Base-by-base conservation (phyloP, 2,797 vertebrate species). In the Platalea minor region DNA sequence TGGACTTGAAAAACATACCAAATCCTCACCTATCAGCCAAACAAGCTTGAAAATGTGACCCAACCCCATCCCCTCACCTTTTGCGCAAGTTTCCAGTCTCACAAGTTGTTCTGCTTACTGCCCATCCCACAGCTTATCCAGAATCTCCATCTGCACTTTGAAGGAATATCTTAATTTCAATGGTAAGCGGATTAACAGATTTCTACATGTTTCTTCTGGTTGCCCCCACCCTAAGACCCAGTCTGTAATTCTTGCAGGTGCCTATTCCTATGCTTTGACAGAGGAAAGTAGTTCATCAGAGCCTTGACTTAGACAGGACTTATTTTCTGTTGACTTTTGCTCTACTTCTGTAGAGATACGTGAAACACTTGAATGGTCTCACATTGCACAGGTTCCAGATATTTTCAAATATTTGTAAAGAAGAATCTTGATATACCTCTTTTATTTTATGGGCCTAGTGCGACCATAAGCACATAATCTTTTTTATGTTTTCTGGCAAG, bases 291-390 rank as follows among this genome's bases (percentile, higher is more conserved):
- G 59, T 59, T 91, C 81, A 64, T 69, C 64, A 75, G 37, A 80
- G 33, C 53, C 60, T 85, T 89, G 63, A 76, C 11, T 77, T 59
- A 81, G 48, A 50, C 24, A 25, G 41, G 19, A 25, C n/a, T 67
- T 79, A 81, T 95, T 92, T 95, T 65, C 61, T 84, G 43, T 89
- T 93, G 68, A 65, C 48, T 94, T 92, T 95, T 84, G 43, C 45
- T 81, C 89, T 85, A 14, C 69, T 95, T 81, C 46, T 75, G 45
- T 26, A 50, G 45, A 92, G 26, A 65, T 78, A 85, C 10, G 33
- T 53, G 41, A 72, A 80, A 95, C 59, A 63, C 46, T 84, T 88
- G 33, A 90, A 46, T 60, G 56, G 18, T 77, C 76, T 84, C n/a
- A 61, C 60, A 51, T 67, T 81, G 19, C 91, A 91, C 24, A 80